Percentiles rank a stretch among this genome's conserved stretches.
Evolutionary conservation across 2,797 vertebrate species (phyloP).

Genomic region (Esox masquinongy): DNA sequence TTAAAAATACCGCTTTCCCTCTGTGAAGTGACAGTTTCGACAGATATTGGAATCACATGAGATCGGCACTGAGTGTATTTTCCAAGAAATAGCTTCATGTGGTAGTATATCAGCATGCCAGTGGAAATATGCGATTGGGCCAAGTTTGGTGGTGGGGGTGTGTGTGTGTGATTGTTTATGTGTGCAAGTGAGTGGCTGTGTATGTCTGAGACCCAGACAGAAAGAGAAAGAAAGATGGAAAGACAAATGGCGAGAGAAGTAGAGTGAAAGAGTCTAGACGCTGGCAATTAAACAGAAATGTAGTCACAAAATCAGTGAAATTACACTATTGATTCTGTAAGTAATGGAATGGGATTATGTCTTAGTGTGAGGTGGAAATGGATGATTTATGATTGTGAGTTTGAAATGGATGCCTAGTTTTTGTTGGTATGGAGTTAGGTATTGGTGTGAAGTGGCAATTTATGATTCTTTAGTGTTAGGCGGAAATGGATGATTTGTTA

Average conservation of each 20-base stretch:
- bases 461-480: too few relatives aligned
- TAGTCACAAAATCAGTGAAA: conserved; percentile 19
- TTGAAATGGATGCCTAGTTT: too few relatives aligned
- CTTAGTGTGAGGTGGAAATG: too few relatives aligned
- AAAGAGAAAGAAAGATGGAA: neutral
- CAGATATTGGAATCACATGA: neutral
- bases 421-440: too few relatives aligned
- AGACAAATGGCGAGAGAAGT: neutral
- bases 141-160: conserved; percentile 17
- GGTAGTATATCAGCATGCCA: conserved; percentile 22
- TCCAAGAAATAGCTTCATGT: neutral
- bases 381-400: too few relatives aligned
- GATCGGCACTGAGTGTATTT: neutral
- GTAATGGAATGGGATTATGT: neutral
- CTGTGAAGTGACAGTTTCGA: neutral
- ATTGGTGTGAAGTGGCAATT: too few relatives aligned
- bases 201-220: neutral
- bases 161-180: conserved; percentile 27
- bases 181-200: conserved; percentile 2
- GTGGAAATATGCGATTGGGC: conserved; percentile 20
- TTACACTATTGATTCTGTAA: conserved; percentile 8
- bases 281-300: conserved; percentile 20
- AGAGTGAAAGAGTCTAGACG: conserved; percentile 14
- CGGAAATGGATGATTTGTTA: too few relatives aligned
- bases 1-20: neutral